phyloP scores from a whole-genome alignment of 2,888 invertebrate genomes.

The Drosophila eohydei region DNA sequence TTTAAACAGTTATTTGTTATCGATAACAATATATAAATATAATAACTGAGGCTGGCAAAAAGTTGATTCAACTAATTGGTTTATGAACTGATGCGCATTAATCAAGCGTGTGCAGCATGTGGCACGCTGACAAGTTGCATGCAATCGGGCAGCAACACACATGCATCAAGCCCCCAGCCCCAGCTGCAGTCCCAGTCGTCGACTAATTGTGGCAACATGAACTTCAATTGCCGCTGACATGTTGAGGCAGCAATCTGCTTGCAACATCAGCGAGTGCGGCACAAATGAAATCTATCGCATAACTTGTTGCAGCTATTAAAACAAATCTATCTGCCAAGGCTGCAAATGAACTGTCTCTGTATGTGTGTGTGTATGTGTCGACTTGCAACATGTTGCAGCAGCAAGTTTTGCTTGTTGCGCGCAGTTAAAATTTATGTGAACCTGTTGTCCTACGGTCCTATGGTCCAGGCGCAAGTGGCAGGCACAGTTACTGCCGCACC shows the following conservation, averaged over 20 bases:
- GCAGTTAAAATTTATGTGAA: constrained; percentile 57
- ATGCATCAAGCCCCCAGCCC: not conserved
- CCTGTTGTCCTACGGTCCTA: constrained; percentile 36
- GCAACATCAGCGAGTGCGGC: constrained; percentile 48
- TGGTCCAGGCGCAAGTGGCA: constrained; percentile 29
- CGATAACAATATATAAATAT: not conserved
- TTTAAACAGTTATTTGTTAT: not conserved
- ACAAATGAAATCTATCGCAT: constrained; percentile 65
- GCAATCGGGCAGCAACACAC: constrained; percentile 1
- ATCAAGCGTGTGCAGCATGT: constrained; percentile 11
- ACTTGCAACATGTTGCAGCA: constrained; percentile 56
- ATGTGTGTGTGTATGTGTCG: constrained; percentile 10
- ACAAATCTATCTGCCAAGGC: constrained; percentile 65
- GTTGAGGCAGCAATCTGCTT: constrained; percentile 43
- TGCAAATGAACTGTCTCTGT: constrained; percentile 46
- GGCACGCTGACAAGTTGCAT: constrained; percentile 32
- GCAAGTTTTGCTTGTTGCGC: constrained; percentile 26
- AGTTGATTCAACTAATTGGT: constrained; percentile 10
- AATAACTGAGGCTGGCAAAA: not conserved
- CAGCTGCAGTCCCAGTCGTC: constrained; percentile 5
- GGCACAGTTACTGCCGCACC: constrained; percentile 39
- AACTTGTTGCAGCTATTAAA: constrained; percentile 62
- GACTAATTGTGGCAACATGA: constrained; percentile 64
- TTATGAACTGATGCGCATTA: constrained; percentile 13
- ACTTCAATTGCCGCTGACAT: constrained; percentile 64